Evolutionary conservation across 2,113 vertebrate species (phyloP), one percentile per base, ranked within the genome.

Genomic region (Clupea harengus): DNA sequence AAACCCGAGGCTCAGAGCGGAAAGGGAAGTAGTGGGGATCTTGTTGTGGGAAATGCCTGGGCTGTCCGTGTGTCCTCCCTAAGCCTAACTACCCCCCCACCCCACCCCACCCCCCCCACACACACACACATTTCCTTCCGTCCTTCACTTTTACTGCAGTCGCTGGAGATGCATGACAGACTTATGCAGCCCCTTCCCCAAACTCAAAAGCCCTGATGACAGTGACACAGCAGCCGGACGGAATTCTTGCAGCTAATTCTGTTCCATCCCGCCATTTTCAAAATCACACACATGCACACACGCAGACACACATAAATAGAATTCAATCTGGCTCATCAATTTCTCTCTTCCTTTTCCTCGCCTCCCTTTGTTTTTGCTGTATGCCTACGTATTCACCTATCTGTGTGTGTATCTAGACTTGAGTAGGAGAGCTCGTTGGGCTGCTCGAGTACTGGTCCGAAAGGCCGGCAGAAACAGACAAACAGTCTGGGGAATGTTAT

Each of bases 21-120:
- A 88, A 90, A 47, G 88, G 91, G 89, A 91, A 89, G 82, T 78
- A 49, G 72, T 78, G 84, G 84, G 83, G 81, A 82, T 80, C 83
- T 82, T 85, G 82, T 78, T 82, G 83, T 84, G 82, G 85, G 91
- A 90, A 86, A 85, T 83, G 85, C 64, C 88, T 75, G 82, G 82
- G 89, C 25, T 87, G 87, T 84, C 86, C 83, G 8, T 46, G 72
- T n/a, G 81, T 39, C 72, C 50, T 64, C 18, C 57, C 18, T 20
- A 75, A 32, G 25, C 57, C 57, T 60, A 22, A 22, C 57, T 6
- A 1, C 22, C 3, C 60, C 60, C n/a, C 60, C 60, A 1, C 60
- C 22, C 54, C 60, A 3, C n/a, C n/a, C 6, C 60, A 6, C 60
- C n/a, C 8, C 60, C 8, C 2, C 32, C 72, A 78, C 72, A 39